Evolutionary conservation across 2,797 vertebrate genomes (phyloP).

Genomic region (Momotus momota): DNA sequence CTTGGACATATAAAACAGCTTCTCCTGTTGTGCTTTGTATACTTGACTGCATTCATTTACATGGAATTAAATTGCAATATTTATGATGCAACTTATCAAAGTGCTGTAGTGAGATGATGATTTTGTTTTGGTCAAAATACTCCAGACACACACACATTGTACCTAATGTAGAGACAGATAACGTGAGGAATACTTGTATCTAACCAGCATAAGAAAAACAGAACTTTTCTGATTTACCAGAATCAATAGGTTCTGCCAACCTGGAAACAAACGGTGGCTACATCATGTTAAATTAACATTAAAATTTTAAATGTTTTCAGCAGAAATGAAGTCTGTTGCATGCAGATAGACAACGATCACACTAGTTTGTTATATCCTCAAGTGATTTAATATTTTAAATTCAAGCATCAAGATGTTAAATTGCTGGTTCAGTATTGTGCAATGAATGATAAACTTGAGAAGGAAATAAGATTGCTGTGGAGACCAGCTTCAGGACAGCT

Average conservation of each 20-base stretch:
- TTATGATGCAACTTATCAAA: background rate
- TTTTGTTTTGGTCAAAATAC: background rate
- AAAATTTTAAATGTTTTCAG: background rate
- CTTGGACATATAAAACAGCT: background rate
- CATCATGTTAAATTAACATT: background rate
- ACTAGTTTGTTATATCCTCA: background rate
- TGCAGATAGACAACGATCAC: background rate
- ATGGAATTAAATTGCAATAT: background rate
- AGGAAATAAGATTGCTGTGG: background rate
- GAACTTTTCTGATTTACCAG: background rate
- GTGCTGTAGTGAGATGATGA: background rate
- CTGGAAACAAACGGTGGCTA: background rate
- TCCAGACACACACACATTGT: background rate
- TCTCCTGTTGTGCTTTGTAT: background rate
- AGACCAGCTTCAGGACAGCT: no score
- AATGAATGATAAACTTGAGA: background rate
- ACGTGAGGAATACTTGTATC: background rate
- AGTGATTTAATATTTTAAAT: background rate
- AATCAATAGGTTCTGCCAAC: background rate
- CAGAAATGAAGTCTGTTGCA: background rate
- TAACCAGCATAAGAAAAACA: background rate
- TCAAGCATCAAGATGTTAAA: background rate
- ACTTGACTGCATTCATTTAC: slow-evolving; percentile 6
- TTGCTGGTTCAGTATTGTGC: background rate
- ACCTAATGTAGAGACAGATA: background rate